Percentiles rank a stretch among this genome's conserved stretches.
Evolutionary conservation across 2,888 invertebrate species (phyloP).

Genomic region (Caenorhabditis sp.): DNA sequence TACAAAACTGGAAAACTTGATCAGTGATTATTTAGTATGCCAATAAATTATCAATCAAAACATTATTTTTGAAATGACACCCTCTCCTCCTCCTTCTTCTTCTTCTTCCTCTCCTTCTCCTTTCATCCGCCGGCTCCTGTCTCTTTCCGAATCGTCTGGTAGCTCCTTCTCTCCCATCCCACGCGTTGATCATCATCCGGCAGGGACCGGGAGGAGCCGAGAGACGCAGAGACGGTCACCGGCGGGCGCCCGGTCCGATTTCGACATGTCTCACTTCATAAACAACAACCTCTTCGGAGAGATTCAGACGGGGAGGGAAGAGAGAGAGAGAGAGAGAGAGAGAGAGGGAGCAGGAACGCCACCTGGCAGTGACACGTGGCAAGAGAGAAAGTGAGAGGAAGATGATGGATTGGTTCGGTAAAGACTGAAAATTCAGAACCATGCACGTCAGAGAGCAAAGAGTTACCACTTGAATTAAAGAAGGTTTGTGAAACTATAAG

Average conservation of each 20-base stretch:
- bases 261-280: constrained; percentile 52
- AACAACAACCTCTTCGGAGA: constrained; percentile 28
- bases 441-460: not conserved
- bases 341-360: not conserved
- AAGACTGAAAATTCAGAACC: too few species aligned
- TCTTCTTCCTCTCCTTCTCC: not conserved
- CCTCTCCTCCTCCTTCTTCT: not conserved
- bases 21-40: not conserved
- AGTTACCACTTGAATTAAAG: too few species aligned
- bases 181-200: constrained; percentile 40
- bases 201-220: not conserved
- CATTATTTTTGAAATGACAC: constrained; percentile 47
- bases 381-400: not conserved
- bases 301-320: constrained; percentile 24
- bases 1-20: not conserved
- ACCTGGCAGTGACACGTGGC: constrained; percentile 7
- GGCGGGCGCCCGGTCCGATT: constrained; percentile 18
- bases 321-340: not conserved
- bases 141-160: constrained; percentile 16
- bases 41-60: constrained; percentile 46
- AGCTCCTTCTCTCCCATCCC: constrained; percentile 30
- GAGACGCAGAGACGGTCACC: constrained; percentile 26
- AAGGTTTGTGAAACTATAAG: too few species aligned
- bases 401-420: not conserved
- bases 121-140: not conserved